Conservation (phyloP, 2,888 invertebrate species). For the Matsumyia berberina region DNA sequence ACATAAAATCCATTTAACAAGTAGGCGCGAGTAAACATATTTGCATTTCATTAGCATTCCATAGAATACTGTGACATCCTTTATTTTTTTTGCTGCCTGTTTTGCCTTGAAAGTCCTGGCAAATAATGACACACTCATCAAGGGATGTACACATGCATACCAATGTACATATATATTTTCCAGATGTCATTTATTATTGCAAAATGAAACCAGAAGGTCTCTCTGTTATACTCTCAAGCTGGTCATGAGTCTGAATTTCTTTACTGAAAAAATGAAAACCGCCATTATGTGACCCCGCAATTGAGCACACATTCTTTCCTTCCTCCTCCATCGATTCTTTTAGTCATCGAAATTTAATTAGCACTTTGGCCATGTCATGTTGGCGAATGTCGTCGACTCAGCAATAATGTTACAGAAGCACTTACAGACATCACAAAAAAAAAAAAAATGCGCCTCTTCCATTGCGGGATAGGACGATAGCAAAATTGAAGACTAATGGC, state of each 20-base stretch:
- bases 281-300: slow-evolving; percentile 6
- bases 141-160: not conserved
- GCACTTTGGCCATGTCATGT: slow-evolving; percentile 43
- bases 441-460: slow-evolving; percentile 19
- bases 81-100: no score
- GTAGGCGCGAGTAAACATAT: slow-evolving; percentile 33
- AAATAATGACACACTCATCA: slow-evolving; percentile 23
- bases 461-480: slow-evolving; percentile 24
- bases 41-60: slow-evolving; percentile 53
- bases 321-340: slow-evolving; percentile 36
- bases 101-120: not conserved
- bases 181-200: slow-evolving; percentile 34
- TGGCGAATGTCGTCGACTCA: slow-evolving; percentile 36
- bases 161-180: slow-evolving; percentile 3
- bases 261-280: slow-evolving; percentile 4
- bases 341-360: slow-evolving; percentile 64
- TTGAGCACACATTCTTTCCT: slow-evolving; percentile 32
- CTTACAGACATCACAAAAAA: slow-evolving; percentile 23
- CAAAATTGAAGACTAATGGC: slow-evolving; percentile 41
- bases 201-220: slow-evolving; percentile 13
- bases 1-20: slow-evolving; percentile 55
- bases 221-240: not conserved
- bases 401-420: slow-evolving; percentile 34
- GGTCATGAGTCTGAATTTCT: slow-evolving; percentile 17
- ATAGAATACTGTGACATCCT: slow-evolving; percentile 13